Base-by-base conservation (phyloP, 1,140 invertebrate species). In the Apis cerana region DNA sequence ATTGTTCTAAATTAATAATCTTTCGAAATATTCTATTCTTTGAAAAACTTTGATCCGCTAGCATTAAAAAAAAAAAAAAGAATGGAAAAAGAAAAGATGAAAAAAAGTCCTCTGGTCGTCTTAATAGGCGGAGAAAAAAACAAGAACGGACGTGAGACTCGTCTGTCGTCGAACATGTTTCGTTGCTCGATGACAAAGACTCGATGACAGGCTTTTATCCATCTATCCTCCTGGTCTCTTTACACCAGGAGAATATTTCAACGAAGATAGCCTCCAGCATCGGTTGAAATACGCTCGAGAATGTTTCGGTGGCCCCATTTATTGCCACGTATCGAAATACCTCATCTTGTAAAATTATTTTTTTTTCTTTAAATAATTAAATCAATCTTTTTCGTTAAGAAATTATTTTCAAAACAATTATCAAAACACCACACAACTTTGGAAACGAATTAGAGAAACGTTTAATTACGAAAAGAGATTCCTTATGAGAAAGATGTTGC, bases 191-290 rank as follows among this genome's bases (percentile, higher is more conserved):
- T 59, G 69, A 70, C 69, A 80, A 50, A 64, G 58, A 12, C 59
- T 62, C 58, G 68, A 62, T 72, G 78, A 80, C 69, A 80, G 67
- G 27, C 50, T 58, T 64, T 80, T 61, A 59, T 64, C 54, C 77
- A 43, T 54, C 77, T 54, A 33, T 80, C 48, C 77, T 43, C 10
- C 50, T 12, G 15, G 54, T 50, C 54, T 56, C 56, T 59, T 68
- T 69, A 27, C n/a, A 33, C n/a, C 19, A 17, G 13, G 13, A 48
- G 50, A 59, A 80, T 72, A 61, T 80, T 64, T 72, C 59, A 80
- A 59, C 21, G 76, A 23, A 17, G 43, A 61, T 9, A 56, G 58
- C 48, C 56, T 12, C 11, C 56, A 27, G 68, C 68, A 72, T 27
- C 43, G 33, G 52, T 27, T 33, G 65, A 23, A 69, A 69, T 78